Percentiles rank a stretch among this genome's conserved stretches.
Evolutionary conservation across 2,888 invertebrate species (phyloP).

Genomic region (Cheiracanthium punctorium): DNA sequence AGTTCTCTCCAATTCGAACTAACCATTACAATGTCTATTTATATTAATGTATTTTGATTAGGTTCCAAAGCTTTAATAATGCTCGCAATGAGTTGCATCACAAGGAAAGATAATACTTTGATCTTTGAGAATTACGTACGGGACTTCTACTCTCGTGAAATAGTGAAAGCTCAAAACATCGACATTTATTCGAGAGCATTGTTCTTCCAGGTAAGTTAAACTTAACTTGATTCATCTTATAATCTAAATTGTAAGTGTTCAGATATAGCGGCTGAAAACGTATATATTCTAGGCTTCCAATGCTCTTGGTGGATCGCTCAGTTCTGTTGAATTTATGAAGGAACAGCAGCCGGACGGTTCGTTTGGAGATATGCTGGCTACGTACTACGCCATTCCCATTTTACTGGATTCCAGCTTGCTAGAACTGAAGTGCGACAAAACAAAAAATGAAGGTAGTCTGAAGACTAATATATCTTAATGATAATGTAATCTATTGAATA

Average conservation of each 20-base stretch:
- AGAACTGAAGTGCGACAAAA: neutral
- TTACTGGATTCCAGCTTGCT: conserved; percentile 12
- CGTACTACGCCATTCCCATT: conserved; percentile 36
- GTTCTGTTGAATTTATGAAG: neutral
- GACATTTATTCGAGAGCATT: conserved; percentile 30
- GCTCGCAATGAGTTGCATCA: conserved; percentile 17
- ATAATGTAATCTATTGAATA: too few relatives aligned
- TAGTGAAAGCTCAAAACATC: neutral
- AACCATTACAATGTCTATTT: too few relatives aligned
- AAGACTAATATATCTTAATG: too few relatives aligned
- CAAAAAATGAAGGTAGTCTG: too few relatives aligned
- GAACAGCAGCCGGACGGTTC: conserved; percentile 25
- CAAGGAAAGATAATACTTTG: too few relatives aligned
- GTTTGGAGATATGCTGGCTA: conserved; percentile 35
- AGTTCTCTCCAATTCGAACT: too few relatives aligned
- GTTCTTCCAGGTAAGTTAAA: conserved; percentile 18
- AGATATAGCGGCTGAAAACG: too few relatives aligned
- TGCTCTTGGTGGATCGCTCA: neutral
- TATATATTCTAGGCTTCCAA: neutral
- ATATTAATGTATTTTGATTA: too few relatives aligned
- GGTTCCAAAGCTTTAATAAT: neutral
- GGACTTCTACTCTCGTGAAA: neutral
- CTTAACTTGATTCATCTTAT: too few relatives aligned
- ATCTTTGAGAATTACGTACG: neutral
- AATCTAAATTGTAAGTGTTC: too few relatives aligned